Conservation (phyloP, 1,140 invertebrate genomes). For the Dufourea novaeangliae region DNA sequence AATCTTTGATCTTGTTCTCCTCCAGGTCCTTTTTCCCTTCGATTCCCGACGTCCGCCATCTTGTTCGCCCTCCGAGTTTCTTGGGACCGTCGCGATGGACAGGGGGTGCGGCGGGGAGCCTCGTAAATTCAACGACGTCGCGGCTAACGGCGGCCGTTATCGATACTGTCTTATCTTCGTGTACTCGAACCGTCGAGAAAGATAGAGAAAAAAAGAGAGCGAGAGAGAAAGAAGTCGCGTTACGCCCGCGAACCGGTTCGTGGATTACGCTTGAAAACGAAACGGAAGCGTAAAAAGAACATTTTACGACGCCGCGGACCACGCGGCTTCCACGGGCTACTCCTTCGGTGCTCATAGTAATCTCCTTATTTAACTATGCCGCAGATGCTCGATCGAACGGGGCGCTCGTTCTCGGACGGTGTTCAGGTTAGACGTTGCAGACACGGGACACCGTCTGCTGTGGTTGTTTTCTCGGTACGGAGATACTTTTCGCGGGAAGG, state of each 20-base stretch:
- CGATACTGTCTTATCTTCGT: slow-evolving; percentile 57
- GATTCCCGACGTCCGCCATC: neutral
- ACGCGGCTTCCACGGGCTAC: slow-evolving; percentile 1
- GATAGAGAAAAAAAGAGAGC: no score
- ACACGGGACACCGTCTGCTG: no score
- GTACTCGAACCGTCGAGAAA: slow-evolving; percentile 9
- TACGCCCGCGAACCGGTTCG: slow-evolving; percentile 8
- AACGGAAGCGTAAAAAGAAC: slow-evolving; percentile 57
- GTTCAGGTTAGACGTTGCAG: no score
- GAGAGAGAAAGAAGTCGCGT: no score
- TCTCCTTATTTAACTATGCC: slow-evolving; percentile 1
- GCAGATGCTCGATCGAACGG: neutral
- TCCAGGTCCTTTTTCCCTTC: no score
- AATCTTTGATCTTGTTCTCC: slow-evolving; percentile 39
- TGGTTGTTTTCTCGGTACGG: no score
- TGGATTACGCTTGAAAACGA: slow-evolving; percentile 24
- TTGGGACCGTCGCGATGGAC: slow-evolving; percentile 3
- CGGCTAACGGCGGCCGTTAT: slow-evolving; percentile 53
- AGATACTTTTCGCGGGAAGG: no score
- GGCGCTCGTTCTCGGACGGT: no score
- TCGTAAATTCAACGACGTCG: slow-evolving; percentile 57
- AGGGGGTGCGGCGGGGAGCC: no score
- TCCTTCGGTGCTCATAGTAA: neutral
- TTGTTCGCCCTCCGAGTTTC: neutral
- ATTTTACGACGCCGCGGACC: slow-evolving; percentile 42